phyloP scores from a whole-genome alignment of 1,140 invertebrate genomes.

The Palaemon carinicauda region DNA sequence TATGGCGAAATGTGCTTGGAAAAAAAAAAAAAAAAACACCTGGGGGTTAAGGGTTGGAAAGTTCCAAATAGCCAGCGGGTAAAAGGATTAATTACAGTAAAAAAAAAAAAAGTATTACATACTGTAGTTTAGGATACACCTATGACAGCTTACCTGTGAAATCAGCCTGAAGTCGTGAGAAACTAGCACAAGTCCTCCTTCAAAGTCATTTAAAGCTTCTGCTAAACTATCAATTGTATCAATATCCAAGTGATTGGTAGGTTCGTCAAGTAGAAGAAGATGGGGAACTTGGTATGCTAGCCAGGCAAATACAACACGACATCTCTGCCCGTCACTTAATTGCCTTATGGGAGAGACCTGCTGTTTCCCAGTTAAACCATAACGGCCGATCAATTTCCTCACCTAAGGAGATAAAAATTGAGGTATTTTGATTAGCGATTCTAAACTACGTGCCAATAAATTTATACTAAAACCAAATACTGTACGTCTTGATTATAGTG shows the following conservation, averaged over 20 bases:
- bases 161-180: slow-evolving; percentile 98
- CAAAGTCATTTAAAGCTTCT: slow-evolving; percentile 97
- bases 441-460: too few species aligned
- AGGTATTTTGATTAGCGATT: too few species aligned
- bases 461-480: too few species aligned
- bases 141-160: slow-evolving; percentile 79
- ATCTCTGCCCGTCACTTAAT: slow-evolving; percentile 96
- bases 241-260: slow-evolving; percentile 99
- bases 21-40: too few species aligned
- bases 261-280: slow-evolving; percentile 93
- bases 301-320: slow-evolving; percentile 98
- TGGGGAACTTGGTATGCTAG: slow-evolving; percentile 80
- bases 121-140: not conserved
- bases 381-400: slow-evolving; percentile 98
- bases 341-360: slow-evolving; percentile 98
- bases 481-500: too few species aligned
- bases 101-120: too few species aligned
- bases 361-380: slow-evolving; percentile 94
- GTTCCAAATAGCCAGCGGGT: too few species aligned
- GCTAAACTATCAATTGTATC: slow-evolving; percentile 98
- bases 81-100: too few species aligned
- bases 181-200: slow-evolving; percentile 96
- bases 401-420: slow-evolving; percentile 71
- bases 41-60: too few species aligned
- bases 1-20: too few species aligned